Evolutionary conservation across 35 echinoderm and acorn worm species (phyloP).

Genomic region (Strongylocentrotus purpuratus): DNA sequence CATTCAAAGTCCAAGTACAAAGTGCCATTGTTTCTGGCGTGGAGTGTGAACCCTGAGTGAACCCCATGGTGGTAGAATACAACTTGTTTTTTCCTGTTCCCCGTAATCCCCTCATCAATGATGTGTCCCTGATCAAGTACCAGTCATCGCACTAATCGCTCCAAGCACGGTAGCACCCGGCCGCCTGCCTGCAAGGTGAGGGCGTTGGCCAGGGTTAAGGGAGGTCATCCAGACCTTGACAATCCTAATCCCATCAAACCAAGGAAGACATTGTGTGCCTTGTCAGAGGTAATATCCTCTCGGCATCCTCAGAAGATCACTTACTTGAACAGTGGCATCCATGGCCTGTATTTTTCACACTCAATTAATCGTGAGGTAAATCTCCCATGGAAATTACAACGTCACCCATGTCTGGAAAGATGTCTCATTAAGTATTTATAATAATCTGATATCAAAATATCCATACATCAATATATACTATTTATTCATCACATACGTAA

Average conservation of each 20-base stretch:
- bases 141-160: constrained; percentile 42
- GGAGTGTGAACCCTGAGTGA: neutral
- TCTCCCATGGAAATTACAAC: neutral
- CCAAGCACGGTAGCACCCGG: neutral
- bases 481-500: neutral
- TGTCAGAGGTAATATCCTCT: constrained; percentile 34
- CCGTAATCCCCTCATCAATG: constrained; percentile 19
- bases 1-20: neutral
- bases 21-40: neutral
- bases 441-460: neutral
- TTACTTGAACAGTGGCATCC: neutral
- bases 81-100: constrained; percentile 53
- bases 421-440: neutral
- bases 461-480: neutral
- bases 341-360: neutral
- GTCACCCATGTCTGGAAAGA: neutral
- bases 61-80: constrained; percentile 15
- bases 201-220: constrained; percentile 30
- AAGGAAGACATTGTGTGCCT: constrained; percentile 21
- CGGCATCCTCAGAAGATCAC: neutral
- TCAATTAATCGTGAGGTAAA: constrained; percentile 12
- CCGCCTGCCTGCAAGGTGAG: constrained; percentile 18
- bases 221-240: constrained; percentile 19
- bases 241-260: constrained; percentile 5
- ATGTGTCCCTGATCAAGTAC: constrained; percentile 14